Conservation (phyloP, 2,113 vertebrate species). For the Stigmatopora nigra region DNA sequence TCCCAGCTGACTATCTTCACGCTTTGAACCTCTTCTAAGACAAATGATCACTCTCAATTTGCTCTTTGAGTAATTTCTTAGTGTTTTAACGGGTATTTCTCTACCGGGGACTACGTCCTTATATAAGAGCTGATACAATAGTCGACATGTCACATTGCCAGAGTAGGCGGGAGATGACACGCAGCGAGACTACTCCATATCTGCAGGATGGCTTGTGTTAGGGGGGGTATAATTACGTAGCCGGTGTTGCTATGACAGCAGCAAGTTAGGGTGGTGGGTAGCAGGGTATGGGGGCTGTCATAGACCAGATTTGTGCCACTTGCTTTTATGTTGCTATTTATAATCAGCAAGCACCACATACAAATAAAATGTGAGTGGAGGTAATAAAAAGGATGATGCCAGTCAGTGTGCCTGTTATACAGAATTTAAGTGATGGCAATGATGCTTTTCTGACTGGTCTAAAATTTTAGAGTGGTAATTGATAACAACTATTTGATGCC, state of each 20-base stretch:
- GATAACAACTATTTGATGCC: slow-evolving; percentile 7
- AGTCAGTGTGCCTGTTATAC: slow-evolving; percentile 40
- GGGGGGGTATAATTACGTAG: slow-evolving; percentile 69
- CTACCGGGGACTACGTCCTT: slow-evolving; percentile 58
- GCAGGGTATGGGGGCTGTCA: slow-evolving; percentile 71
- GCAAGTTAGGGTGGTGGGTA: slow-evolving; percentile 72
- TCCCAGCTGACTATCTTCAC: slow-evolving; percentile 43
- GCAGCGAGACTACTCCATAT: slow-evolving; percentile 65
- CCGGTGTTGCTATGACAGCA: slow-evolving; percentile 73
- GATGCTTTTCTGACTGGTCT: slow-evolving; percentile 15
- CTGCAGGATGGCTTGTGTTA: slow-evolving; percentile 58
- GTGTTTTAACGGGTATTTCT: slow-evolving; percentile 31
- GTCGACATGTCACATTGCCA: slow-evolving; percentile 60
- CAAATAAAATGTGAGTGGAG: slow-evolving; percentile 60
- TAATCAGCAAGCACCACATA: slow-evolving; percentile 61
- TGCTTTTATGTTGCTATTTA: slow-evolving; percentile 78
- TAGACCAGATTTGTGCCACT: slow-evolving; percentile 73
- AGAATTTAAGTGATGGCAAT: slow-evolving; percentile 29
- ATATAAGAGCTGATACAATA: slow-evolving; percentile 67
- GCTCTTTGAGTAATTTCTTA: slow-evolving; percentile 37
- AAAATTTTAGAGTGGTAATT: slow-evolving; percentile 24
- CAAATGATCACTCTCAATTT: slow-evolving; percentile 12
- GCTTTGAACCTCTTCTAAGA: slow-evolving; percentile 53
- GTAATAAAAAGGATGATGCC: slow-evolving; percentile 52
- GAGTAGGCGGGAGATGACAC: slow-evolving; percentile 61